Base-by-base conservation (phyloP, 2,888 invertebrate species). In the Andrena trimmerana region DNA sequence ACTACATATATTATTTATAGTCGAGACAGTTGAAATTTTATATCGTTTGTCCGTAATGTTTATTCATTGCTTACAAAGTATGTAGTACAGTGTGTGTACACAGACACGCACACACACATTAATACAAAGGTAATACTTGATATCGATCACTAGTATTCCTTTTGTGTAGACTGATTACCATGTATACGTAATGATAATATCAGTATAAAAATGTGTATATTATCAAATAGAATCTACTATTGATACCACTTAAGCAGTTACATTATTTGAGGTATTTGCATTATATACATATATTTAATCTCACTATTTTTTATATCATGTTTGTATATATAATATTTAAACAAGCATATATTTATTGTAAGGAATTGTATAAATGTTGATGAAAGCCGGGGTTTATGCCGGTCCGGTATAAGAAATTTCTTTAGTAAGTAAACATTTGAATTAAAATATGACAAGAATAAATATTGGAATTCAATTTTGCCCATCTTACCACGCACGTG, bases 261-360 rank as follows among this genome's bases (percentile, higher is more conserved):
- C 79, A 86, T 87, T 86, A 84, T 88, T 89, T 84, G 78, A 87
- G 70, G 76, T 81, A 88, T 89, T 84, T 88, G 81, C 78, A 83
- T 75, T 36, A 82, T 59, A 86, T 42, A 42, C 65, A 78, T 60
- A 83, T 73, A 86, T 67, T 77, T 80, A 83, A 83, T 81, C 78
- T 83, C 79, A 82, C 90, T 92, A 92, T 92, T 92, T 76, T 92
- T 92, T 92, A 90, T 92, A 92, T 88, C 85, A 89, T 88, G 85
- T 89, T 89, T 91, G 85, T 92, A 89, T 91, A 91, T 85, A 91
- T 90, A 90, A 81, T 74, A 76, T 84, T 78, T 81, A 86, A 85
- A 87, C 72, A 72, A 72, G 81, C 80, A 85, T 79, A 81, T 31
- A 73, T 78, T 76, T 86, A 82, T 78, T 69, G 80, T 85, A 78